These are phyloP conservation scores for Acanthurus lineatus DNA, from an alignment of 2,797 vertebrate genomes.

Conservation along the genomic window DNA sequence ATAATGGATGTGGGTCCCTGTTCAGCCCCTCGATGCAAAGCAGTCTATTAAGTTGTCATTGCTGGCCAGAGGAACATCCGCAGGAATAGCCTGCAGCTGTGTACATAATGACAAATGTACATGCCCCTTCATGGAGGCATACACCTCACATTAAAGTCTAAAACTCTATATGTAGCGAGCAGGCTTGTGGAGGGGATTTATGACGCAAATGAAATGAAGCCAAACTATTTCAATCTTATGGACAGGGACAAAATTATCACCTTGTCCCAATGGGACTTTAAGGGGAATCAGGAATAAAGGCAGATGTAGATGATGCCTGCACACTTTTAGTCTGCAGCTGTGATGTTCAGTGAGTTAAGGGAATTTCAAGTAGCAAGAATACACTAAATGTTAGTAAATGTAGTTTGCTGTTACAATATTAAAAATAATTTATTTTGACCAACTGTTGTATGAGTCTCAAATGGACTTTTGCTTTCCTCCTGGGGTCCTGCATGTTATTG, in stretches of 20 bases:
- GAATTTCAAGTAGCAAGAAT: not conserved
- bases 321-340: not conserved
- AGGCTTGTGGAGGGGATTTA: slow-evolving; percentile 31
- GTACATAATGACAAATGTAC: slow-evolving; percentile 57
- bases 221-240: slow-evolving; percentile 20
- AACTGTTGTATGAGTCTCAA: too few relatives aligned
- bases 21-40: slow-evolving; percentile 39
- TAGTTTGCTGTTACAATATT: not conserved
- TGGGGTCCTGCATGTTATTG: too few relatives aligned
- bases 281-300: not conserved
- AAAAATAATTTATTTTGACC: slow-evolving; percentile 11
- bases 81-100: slow-evolving; percentile 13
- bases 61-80: slow-evolving; percentile 51
- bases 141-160: slow-evolving; percentile 42
- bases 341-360: not conserved
- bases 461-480: too few relatives aligned
- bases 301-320: not conserved
- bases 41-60: slow-evolving; percentile 66
- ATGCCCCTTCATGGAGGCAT: slow-evolving; percentile 52
- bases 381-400: not conserved
- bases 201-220: slow-evolving; percentile 25
- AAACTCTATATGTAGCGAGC: slow-evolving; percentile 31
- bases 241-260: slow-evolving; percentile 14
- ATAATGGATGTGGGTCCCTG: slow-evolving; percentile 56
- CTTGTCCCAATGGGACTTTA: slow-evolving; percentile 16